Conservation (phyloP, 2,888 invertebrate genomes). For the Drosophila suboccidentalis region DNA sequence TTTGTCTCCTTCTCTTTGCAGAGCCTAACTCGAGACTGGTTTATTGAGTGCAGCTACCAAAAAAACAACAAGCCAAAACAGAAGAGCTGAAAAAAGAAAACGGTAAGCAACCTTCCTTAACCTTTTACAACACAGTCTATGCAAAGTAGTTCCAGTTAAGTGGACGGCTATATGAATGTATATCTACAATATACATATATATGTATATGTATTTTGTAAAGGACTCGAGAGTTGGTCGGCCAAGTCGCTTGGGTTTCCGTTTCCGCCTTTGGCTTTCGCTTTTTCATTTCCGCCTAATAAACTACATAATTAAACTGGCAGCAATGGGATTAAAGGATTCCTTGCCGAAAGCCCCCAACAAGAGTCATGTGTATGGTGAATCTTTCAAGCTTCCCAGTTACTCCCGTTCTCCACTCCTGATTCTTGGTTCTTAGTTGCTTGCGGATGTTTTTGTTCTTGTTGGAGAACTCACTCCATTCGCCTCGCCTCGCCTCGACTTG, state of each 20-base stretch:
- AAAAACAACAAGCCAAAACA: background rate
- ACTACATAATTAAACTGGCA: constrained; percentile 84
- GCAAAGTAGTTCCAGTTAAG: constrained; percentile 72
- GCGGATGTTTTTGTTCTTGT: constrained; percentile 17
- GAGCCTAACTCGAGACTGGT: constrained; percentile 56
- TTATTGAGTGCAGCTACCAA: constrained; percentile 66
- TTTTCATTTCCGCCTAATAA: constrained; percentile 84
- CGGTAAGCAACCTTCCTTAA: constrained; percentile 70
- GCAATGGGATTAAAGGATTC: constrained; percentile 83
- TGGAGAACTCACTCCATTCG: constrained; percentile 54
- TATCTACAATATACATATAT: background rate
- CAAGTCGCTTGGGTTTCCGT: constrained; percentile 61
- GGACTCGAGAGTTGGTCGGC: constrained; percentile 22
- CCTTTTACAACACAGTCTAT: constrained; percentile 63
- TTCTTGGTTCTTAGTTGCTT: constrained; percentile 13
- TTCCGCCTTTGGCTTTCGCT: constrained; percentile 80
- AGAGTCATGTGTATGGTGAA: constrained; percentile 49
- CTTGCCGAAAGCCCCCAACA: constrained; percentile 34
- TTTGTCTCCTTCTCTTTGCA: constrained; percentile 47
- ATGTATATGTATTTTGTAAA: constrained; percentile 7
- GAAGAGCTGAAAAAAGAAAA: constrained; percentile 18
- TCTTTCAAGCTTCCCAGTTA: constrained; percentile 42
- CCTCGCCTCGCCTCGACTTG: constrained; percentile 17
- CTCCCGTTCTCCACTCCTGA: constrained; percentile 14
- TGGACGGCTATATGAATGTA: constrained; percentile 38